These are phyloP conservation scores for Drosophila vallismaia DNA, from an alignment of 2,888 invertebrate genomes.

Conservation along the genomic window DNA sequence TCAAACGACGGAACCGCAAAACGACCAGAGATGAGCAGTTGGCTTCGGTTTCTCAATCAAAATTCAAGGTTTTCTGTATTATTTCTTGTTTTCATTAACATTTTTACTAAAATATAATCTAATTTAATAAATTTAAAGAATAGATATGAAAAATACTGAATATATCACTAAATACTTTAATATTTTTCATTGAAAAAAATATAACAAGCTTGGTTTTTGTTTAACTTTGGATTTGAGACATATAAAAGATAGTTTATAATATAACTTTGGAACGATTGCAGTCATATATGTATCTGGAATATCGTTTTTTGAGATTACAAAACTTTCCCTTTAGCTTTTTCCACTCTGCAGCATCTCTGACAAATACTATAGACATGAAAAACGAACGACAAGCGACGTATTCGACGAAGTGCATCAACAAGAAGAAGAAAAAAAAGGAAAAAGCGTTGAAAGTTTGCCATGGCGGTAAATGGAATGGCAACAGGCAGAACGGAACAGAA, in stretches of 20 bases:
- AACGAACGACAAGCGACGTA: constrained; percentile 28
- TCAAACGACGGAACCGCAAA: constrained; percentile 6
- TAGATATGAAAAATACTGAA: no score
- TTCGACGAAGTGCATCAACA: constrained; percentile 33
- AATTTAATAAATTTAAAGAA: no score
- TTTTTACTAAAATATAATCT: no score
- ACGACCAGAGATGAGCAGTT: not conserved
- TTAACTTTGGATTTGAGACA: no score
- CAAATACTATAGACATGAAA: not conserved
- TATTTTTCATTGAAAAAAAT: no score
- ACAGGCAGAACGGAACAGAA: constrained; percentile 43
- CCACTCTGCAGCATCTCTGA: not conserved
- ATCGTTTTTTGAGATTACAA: not conserved
- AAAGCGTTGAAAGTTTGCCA: constrained; percentile 27
- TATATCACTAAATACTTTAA: no score
- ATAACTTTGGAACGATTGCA: no score
- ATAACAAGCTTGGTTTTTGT: no score
- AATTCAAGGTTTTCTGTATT: no score
- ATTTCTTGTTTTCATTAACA: no score
- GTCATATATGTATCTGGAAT: no score
- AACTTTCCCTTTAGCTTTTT: not conserved
- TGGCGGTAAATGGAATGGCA: constrained; percentile 37
- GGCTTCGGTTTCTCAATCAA: not conserved
- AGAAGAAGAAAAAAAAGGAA: constrained; percentile 7
- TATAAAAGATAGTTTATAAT: no score